A percentile compares a stretch with the other conserved stretches of the same genome.
Evolutionary conservation across 2,113 vertebrate genomes (phyloP).

Genomic region (Epinephelus cyanopodus): DNA sequence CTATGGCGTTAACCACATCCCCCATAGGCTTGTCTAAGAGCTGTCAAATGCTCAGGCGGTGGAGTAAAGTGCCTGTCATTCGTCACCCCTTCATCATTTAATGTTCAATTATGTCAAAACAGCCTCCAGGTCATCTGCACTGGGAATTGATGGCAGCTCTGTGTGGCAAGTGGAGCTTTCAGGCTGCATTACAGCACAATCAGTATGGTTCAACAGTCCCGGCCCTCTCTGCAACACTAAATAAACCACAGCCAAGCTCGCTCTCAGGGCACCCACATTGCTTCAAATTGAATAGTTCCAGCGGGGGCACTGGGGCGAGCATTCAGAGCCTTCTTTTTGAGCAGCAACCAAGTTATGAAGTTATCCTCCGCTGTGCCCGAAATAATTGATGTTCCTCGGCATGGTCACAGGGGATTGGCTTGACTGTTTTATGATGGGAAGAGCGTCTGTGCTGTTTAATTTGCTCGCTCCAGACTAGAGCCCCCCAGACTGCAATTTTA

Average conservation of each 20-base stretch:
- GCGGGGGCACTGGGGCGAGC: slow-evolving; percentile 40
- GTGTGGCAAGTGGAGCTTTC: slow-evolving; percentile 69
- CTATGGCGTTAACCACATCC: slow-evolving; percentile 41
- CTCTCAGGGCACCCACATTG: slow-evolving; percentile 47
- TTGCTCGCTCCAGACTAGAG: slow-evolving; percentile 44
- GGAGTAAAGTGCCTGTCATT: slow-evolving; percentile 71
- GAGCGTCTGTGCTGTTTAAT: slow-evolving; percentile 61
- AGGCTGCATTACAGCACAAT: slow-evolving; percentile 72
- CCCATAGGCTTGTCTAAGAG: slow-evolving; percentile 54
- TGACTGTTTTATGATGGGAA: slow-evolving; percentile 52
- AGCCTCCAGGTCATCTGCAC: slow-evolving; percentile 70
- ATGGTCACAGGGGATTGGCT: slow-evolving; percentile 58
- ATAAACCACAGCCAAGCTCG: slow-evolving; percentile 51
- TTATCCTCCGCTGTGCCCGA: slow-evolving; percentile 54
- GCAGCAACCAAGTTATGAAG: slow-evolving; percentile 58
- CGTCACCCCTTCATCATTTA: slow-evolving; percentile 77
- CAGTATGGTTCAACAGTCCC: slow-evolving; percentile 61
- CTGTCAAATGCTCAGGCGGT: slow-evolving; percentile 66
- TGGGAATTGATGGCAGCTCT: slow-evolving; percentile 70
- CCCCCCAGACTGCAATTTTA: slow-evolving; percentile 49
- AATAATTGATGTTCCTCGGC: slow-evolving; percentile 66
- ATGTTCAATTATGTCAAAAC: slow-evolving; percentile 82
- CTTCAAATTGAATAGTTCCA: slow-evolving; percentile 64
- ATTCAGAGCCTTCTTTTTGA: slow-evolving; percentile 47
- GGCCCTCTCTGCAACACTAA: slow-evolving; percentile 56